Base-by-base conservation (phyloP, 2,888 invertebrate genomes). In the Chloromyia formosa region DNA sequence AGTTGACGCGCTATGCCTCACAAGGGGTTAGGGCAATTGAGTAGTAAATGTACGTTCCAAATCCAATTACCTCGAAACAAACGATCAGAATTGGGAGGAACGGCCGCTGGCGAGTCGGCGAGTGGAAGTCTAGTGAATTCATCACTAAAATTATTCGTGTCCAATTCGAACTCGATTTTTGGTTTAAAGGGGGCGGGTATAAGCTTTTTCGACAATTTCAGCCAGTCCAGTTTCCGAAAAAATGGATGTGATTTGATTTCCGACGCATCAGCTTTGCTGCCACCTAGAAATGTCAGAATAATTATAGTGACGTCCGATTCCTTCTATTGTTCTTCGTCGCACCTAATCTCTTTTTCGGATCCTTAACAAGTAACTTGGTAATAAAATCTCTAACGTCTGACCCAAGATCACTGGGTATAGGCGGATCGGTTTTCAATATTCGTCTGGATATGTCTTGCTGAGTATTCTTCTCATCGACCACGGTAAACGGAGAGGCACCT, bases 401-500 rank as follows among this genome's bases (percentile, higher is more conserved):
- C n/a, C 91, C 90, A 80, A 98, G 90, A 73, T 91, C 89, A 12
- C 90, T 90, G 2, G 97, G 97, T 79, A 97, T 94, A 9, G 96
- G 94, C 54, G 97, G 97, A 79, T 93, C 92, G 75, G 93, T 94
- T 80, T 92, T 91, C 78, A 97, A 88, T 80, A 98, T 98, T 76
- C 98, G 90, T 85, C 90, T 89, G 42, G 97, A 97, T 82, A 98
- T 97, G 87, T 98, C 97, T 80, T 94, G 93, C 84, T 97, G 97
- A 0, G 94, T 93, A 85, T 97, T 97, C 83, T 90, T 92, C 84
- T 96, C 95, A 23, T 96, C 97, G 81, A 97, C 96, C 0, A 97
- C 95, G 9, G 98, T 97, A 86, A 98, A 98, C 1, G 98, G 98
- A 0, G 97, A 97, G 7, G 97, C 96, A 72, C 98, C 98, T 0